Percentiles rank a stretch among this genome's conserved stretches.
These are phyloP conservation scores for Lordiphosa andalusiaca DNA, from an alignment of 2,888 invertebrate species.

Conservation along the genomic window DNA sequence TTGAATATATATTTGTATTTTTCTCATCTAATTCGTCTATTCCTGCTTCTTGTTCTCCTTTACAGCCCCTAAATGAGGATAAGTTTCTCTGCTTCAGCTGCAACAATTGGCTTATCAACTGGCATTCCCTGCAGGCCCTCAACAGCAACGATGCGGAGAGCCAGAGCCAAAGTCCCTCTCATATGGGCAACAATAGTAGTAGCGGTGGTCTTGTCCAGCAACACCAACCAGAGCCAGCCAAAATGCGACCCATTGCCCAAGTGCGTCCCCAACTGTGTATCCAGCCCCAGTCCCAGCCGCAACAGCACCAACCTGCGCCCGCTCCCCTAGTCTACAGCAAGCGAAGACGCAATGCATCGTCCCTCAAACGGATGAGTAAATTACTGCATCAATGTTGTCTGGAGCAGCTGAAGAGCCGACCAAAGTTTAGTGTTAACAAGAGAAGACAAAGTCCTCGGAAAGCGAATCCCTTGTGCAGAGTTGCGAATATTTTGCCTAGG, in stretches of 20 bases:
- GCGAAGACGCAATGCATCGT: slow-evolving; percentile 34
- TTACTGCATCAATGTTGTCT: slow-evolving; percentile 59
- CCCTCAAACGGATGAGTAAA: slow-evolving; percentile 37
- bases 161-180: slow-evolving; percentile 73
- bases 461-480: slow-evolving; percentile 21
- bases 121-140: slow-evolving; percentile 79
- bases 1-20: no score
- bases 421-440: slow-evolving; percentile 13
- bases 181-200: slow-evolving; percentile 69
- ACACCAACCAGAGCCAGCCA: slow-evolving; percentile 44
- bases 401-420: slow-evolving; percentile 18
- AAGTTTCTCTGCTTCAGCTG: slow-evolving; percentile 80
- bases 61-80: slow-evolving; percentile 79
- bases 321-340: slow-evolving; percentile 43
- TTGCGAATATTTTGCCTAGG: slow-evolving; percentile 25
- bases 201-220: slow-evolving; percentile 59
- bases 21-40: background rate
- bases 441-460: slow-evolving; percentile 15
- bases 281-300: background rate
- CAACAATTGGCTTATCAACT: slow-evolving; percentile 80
- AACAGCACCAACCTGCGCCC: slow-evolving; percentile 15
- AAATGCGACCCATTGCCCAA: slow-evolving; percentile 52
- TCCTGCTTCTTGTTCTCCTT: slow-evolving; percentile 10
- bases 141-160: slow-evolving; percentile 79
- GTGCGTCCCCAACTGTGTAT: slow-evolving; percentile 43